phyloP scores from a whole-genome alignment of 1,140 invertebrate genomes.

The Scaptomyza hsui region DNA sequence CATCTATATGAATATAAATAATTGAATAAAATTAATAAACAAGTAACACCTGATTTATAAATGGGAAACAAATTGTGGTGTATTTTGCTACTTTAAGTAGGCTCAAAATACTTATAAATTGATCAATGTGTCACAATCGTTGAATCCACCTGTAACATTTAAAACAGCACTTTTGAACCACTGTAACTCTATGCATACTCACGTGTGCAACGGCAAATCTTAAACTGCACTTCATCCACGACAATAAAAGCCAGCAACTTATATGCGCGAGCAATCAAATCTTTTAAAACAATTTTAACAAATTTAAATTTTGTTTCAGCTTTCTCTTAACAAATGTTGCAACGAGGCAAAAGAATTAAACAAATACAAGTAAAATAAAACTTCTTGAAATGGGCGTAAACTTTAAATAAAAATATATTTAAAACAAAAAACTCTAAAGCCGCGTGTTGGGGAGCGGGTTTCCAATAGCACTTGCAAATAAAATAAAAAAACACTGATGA shows the following conservation, averaged over 20 bases:
- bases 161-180: conserved; percentile 8
- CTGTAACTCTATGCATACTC: conserved; percentile 10
- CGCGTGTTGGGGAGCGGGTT: conserved; percentile 14
- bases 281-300: conserved; percentile 4
- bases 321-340: conserved; percentile 28
- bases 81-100: too few species aligned
- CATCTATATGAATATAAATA: not conserved
- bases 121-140: too few species aligned
- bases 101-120: not conserved
- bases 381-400: conserved; percentile 39
- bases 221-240: not conserved
- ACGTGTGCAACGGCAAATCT: conserved; percentile 15
- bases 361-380: conserved; percentile 49
- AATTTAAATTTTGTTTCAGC: conserved; percentile 24
- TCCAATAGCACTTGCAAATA: conserved; percentile 28
- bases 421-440: conserved; percentile 25
- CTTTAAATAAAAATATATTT: conserved; percentile 37
- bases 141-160: too few species aligned
- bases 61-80: too few species aligned
- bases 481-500: conserved; percentile 52
- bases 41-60: not conserved
- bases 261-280: not conserved
- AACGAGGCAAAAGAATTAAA: conserved; percentile 19
- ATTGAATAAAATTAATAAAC: not conserved
- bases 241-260: conserved; percentile 1